phyloP scores from a whole-genome alignment of 2,113 vertebrate genomes.

The Nerophis lumbriciformis region DNA sequence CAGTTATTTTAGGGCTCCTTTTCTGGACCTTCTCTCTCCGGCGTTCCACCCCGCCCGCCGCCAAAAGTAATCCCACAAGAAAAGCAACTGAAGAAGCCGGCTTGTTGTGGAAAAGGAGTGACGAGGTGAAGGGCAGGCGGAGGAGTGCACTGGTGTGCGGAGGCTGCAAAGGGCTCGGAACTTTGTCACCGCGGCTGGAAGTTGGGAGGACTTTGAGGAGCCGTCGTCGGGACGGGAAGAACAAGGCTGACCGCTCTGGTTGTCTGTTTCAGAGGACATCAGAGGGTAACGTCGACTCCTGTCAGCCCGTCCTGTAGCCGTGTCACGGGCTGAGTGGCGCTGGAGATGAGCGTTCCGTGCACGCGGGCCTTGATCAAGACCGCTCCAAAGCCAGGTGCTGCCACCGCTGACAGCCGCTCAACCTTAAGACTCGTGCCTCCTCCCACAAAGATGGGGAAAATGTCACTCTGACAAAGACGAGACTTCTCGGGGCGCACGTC shows the following conservation, averaged over 20 bases:
- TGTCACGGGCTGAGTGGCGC: constrained; percentile 46
- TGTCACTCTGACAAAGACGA: constrained; percentile 43
- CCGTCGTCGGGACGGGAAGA: constrained; percentile 48
- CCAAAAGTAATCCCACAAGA: constrained; percentile 53
- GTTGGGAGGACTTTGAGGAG: constrained; percentile 39
- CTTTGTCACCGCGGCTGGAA: constrained; percentile 10
- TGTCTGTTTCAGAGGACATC: constrained; percentile 46
- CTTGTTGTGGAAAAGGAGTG: constrained; percentile 7
- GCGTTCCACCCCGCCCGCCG: constrained; percentile 65
- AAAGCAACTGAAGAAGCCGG: constrained; percentile 41
- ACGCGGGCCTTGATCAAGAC: constrained; percentile 71
- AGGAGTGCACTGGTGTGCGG: background rate
- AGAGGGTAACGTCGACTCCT: constrained; percentile 41
- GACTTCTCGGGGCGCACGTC: background rate
- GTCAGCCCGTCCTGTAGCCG: constrained; percentile 58
- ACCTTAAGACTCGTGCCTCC: constrained; percentile 24
- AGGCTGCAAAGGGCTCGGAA: constrained; percentile 1
- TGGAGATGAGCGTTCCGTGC: constrained; percentile 45
- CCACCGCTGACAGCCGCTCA: constrained; percentile 60
- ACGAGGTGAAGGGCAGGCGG: constrained; percentile 11
- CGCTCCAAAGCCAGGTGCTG: constrained; percentile 48
- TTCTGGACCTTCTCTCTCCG: constrained; percentile 65
- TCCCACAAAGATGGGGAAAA: constrained; percentile 32
- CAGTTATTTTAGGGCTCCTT: constrained; percentile 77
- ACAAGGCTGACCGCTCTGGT: constrained; percentile 23